These are phyloP conservation scores for Allobates femoralis DNA, from an alignment of 2,797 vertebrate genomes.

Conservation along the genomic window DNA sequence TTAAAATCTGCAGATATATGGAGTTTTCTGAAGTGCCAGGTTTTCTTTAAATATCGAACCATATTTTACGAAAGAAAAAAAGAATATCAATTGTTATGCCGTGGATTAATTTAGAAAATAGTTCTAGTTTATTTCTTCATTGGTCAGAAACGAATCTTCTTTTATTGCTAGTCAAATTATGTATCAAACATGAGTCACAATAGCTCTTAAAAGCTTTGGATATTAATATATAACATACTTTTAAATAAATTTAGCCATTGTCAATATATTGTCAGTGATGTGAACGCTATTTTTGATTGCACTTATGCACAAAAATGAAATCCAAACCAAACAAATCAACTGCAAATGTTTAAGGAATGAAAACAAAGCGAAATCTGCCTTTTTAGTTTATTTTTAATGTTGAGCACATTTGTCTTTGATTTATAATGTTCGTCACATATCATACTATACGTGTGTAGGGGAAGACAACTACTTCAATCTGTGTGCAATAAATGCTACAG, in stretches of 20 bases:
- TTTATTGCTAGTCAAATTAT: too few relatives aligned
- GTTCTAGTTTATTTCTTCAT: too few relatives aligned
- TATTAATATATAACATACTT: constrained; percentile 37
- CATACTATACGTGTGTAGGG: constrained; percentile 38
- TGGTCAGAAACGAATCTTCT: too few relatives aligned
- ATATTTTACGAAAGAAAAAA: too few relatives aligned
- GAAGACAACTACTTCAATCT: constrained; percentile 43
- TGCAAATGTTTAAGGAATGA: constrained; percentile 58
- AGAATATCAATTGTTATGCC: too few relatives aligned
- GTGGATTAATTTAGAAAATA: too few relatives aligned
- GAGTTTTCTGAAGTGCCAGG: too few relatives aligned
- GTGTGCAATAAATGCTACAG: constrained; percentile 38
- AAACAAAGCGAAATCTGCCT: constrained; percentile 56
- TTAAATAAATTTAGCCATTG: constrained; percentile 15
- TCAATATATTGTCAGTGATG: constrained; percentile 39
- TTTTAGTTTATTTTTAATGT: constrained; percentile 54
- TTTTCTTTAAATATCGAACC: too few relatives aligned
- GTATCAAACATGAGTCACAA: not conserved
- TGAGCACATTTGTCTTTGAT: constrained; percentile 61
- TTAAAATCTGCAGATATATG: too few relatives aligned
- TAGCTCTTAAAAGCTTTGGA: not conserved
- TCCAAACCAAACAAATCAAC: constrained; percentile 57
- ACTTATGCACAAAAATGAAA: constrained; percentile 49
- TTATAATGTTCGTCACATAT: constrained; percentile 60
- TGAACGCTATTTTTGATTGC: constrained; percentile 52